phyloP scores from a whole-genome alignment of 2,113 vertebrate species.

The Takifugu flavidus region DNA sequence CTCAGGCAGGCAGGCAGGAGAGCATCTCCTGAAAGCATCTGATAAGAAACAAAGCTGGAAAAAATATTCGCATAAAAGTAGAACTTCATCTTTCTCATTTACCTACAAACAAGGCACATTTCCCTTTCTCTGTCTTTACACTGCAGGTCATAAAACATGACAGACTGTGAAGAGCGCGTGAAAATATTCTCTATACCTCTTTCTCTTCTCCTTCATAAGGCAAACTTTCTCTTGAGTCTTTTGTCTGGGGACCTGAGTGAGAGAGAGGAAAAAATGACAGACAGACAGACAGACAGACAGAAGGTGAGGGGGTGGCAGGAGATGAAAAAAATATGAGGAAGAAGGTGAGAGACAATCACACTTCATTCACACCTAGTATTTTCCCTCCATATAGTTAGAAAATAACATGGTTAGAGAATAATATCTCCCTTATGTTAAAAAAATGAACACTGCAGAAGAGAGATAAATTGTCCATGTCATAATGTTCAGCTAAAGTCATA shows the following conservation, averaged over 20 bases:
- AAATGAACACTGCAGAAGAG: background rate
- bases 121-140: conserved; percentile 6
- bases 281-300: conserved; percentile 36
- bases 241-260: conserved; percentile 79
- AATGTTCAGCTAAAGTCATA: background rate
- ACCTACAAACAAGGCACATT: background rate
- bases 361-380: conserved; percentile 46
- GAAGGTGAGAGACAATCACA: conserved; percentile 67
- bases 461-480: background rate
- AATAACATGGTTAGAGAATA: background rate
- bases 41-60: conserved; percentile 8
- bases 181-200: conserved; percentile 78
- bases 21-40: conserved; percentile 9
- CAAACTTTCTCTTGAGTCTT: conserved; percentile 90
- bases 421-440: background rate
- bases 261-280: conserved; percentile 34
- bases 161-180: conserved; percentile 17
- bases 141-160: conserved; percentile 11
- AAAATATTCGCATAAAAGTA: conserved; percentile 5
- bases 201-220: conserved; percentile 92
- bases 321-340: conserved; percentile 17
- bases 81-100: too few relatives aligned
- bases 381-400: conserved; percentile 10
- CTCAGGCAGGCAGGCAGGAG: conserved; percentile 13
- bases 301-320: conserved; percentile 43